Percentiles rank a stretch among this genome's conserved stretches.
phyloP scores from a whole-genome alignment of 1,140 invertebrate genomes.

The Kradibia gibbosae region DNA sequence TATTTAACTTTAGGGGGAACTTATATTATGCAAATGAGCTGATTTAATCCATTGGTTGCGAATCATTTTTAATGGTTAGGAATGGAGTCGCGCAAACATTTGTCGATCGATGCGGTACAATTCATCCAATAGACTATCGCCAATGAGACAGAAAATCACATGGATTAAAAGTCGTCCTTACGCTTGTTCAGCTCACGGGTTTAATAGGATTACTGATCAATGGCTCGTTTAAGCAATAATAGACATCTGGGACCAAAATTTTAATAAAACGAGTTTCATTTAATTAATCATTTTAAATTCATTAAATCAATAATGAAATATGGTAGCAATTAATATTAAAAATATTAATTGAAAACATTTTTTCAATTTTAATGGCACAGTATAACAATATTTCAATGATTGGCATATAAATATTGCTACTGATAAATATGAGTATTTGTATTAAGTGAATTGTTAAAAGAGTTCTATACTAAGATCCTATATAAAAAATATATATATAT shows the following conservation, averaged over 20 bases:
- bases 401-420: too few species aligned
- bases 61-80: constrained; percentile 67
- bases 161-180: not conserved
- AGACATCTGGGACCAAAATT: not conserved
- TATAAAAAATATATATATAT: too few species aligned
- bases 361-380: too few species aligned
- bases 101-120: constrained; percentile 59
- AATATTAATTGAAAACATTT: too few species aligned
- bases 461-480: too few species aligned
- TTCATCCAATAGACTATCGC: constrained; percentile 55
- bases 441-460: too few species aligned
- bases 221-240: not conserved
- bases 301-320: too few species aligned
- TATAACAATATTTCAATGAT: too few species aligned
- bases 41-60: constrained; percentile 69
- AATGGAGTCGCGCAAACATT: constrained; percentile 50
- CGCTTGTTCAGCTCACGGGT: not conserved
- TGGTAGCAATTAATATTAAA: too few species aligned
- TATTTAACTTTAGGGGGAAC: constrained; percentile 70
- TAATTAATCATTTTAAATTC: too few species aligned
- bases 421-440: too few species aligned
- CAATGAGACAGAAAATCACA: not conserved
- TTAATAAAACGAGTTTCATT: not conserved
- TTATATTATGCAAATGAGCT: constrained; percentile 73
- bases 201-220: constrained; percentile 43